Evolutionary conservation across 2,797 vertebrate genomes (phyloP), one percentile per base, ranked within the genome.

Genomic region (Rhynchonycteris naso): DNA sequence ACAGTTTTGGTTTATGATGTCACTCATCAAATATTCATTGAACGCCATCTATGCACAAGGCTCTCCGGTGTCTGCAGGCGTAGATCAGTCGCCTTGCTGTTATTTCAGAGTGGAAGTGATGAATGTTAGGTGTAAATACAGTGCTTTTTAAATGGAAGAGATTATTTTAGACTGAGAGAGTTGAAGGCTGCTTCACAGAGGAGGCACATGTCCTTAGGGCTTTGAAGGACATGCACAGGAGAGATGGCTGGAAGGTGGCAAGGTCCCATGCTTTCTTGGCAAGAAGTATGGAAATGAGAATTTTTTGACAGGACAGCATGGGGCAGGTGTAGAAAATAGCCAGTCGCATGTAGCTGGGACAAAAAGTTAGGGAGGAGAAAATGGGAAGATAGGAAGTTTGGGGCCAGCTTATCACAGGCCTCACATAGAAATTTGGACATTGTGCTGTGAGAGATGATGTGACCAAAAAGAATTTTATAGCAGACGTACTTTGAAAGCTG

Each of bases 91-190:
- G 15, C 24, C 35, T 91, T 94, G 50, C 43, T 75, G 3, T 94
- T 82, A 89, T 66, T 96, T 96, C 66, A 90, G 30, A 81, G 90
- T 38, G n/a, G 52, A 80, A 91, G 43, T 56, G 54, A 75, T 82
- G 38, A 59, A 54, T 66, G 18, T 90, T 61, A 91, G 52, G 11
- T 84, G 12, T 68, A n/a, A 88, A 61, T 33, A 61, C 7, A 24
- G 33, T 71, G 35, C 87, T 91, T 82, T 75, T 92, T 38, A 95
- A 86, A 69, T 50, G 66, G 33, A 90, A 86, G 72, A 90, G 47
- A 9, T 85, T 33, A n/a, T 78, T 90, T 72, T 54, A 93, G 88
- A 75, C 22, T 28, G 24, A 65, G 58, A 33, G 43, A 78, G 19
- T 52, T 66, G 38, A 74, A 69, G 79, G 16, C 30, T n/a, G 30